Base-by-base conservation (phyloP, 2,797 vertebrate genomes). In the Xerus rutilus region DNA sequence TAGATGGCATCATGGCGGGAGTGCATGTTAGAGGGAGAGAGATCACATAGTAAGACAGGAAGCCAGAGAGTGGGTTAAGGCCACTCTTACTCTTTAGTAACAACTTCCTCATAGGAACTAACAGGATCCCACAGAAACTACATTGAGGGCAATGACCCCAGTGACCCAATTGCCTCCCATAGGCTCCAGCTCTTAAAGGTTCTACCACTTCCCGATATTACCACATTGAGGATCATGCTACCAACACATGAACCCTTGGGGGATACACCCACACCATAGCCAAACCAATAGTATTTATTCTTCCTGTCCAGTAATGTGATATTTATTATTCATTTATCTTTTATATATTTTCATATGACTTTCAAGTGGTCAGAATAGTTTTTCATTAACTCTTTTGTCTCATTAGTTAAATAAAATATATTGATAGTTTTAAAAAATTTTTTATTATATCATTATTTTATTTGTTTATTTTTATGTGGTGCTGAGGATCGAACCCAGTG, bases 391-490 rank as follows among this genome's bases (percentile, higher is more conserved):
- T 87, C 14, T 52, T 67, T 59, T 17, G 67, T 49, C n/a, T 35
- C 45, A 23, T 52, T 91, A 88, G 4, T 92, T 62, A 94, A 43
- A 52, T 76, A 81, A 95, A 92, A 82, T 83, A 77, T 39, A 21
- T 67, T 32, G 57, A 43, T 91, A 14, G 59, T 39, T 39, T 39
- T 39, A 39, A 39, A 39, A 39, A 39, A 39, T 39, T 39, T 39
- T 39, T 39, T 39, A 39, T 39, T 39, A 3, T 39, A 39, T 39
- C 39, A 39, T 39, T 39, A 39, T 3, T 39, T 39, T 39, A 39
- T 39, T 39, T 39, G 39, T 39, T 39, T 39, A 39, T 39, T 39
- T 39, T 39, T 39, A 39, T 39, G 39, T 39, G 39, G 39, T 39
- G 39, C 39, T 39, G 39, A 39, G 39, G 39, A 39, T 39, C 39